Conservation (phyloP, 1,140 invertebrate species). For the Pogonognathellus flavescens region DNA sequence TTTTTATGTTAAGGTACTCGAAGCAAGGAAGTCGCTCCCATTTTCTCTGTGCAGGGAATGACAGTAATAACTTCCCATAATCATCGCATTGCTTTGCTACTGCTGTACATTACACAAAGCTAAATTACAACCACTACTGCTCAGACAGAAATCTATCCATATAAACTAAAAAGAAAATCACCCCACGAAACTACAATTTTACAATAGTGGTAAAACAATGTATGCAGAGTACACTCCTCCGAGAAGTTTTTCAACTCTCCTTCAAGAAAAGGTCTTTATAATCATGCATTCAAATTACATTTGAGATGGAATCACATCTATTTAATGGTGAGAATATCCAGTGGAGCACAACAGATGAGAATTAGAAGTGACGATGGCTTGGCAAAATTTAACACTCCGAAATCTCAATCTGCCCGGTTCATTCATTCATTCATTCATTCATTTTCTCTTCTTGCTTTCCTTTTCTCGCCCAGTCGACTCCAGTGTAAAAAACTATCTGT, state of each 20-base stretch:
- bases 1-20: background rate
- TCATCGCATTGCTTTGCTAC: background rate
- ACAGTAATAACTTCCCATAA: slow-evolving; percentile 44
- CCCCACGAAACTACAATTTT: slow-evolving; percentile 4
- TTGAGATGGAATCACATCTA: slow-evolving; percentile 53
- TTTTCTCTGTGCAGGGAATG: slow-evolving; percentile 13
- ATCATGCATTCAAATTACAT: slow-evolving; percentile 57
- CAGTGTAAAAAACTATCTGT: background rate
- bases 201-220: background rate
- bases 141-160: background rate
- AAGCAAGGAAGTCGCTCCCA: background rate
- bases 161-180: background rate
- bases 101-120: background rate
- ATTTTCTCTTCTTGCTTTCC: slow-evolving; percentile 30
- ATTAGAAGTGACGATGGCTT: slow-evolving; percentile 52
- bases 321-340: slow-evolving; percentile 58
- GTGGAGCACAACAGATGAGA: slow-evolving; percentile 57
- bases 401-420: slow-evolving; percentile 54
- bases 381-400: slow-evolving; percentile 50
- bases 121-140: background rate
- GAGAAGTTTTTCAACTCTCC: background rate
- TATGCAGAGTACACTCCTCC: background rate
- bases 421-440: slow-evolving; percentile 44
- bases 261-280: slow-evolving; percentile 14
- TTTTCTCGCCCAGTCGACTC: slow-evolving; percentile 34